Percentiles rank a stretch among this genome's conserved stretches.
These are phyloP conservation scores for Limnephilus auricula DNA, from an alignment of 2,888 invertebrate species.

Conservation along the genomic window DNA sequence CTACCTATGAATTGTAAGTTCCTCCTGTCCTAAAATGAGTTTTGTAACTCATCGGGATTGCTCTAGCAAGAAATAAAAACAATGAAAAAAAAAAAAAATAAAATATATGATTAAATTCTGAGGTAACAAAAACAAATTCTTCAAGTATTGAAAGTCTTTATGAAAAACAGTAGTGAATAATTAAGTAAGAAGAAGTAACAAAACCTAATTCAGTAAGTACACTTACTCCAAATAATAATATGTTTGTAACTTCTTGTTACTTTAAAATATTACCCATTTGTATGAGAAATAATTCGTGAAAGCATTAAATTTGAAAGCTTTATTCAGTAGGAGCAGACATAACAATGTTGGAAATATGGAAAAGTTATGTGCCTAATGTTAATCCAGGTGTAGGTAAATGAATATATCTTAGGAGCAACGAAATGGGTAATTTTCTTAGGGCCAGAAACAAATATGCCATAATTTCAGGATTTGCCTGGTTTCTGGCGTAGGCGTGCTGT, in stretches of 20 bases:
- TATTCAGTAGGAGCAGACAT: background rate
- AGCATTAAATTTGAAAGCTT: conserved; percentile 2
- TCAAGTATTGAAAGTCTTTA: no score
- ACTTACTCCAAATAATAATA: background rate
- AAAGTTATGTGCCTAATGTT: conserved; percentile 2
- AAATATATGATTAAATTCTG: no score
- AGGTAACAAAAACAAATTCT: no score
- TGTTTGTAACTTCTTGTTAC: background rate
- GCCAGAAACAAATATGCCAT: background rate
- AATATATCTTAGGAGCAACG: conserved; percentile 2
- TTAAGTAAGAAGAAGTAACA: background rate
- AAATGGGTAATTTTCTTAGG: background rate
- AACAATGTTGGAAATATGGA: background rate
- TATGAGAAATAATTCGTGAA: background rate
- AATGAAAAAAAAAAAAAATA: no score
- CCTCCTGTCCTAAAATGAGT: no score
- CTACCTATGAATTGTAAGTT: no score
- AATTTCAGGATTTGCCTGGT: background rate
- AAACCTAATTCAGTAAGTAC: background rate
- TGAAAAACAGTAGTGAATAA: background rate
- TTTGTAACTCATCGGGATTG: no score
- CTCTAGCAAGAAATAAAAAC: no score
- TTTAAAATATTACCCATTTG: conserved; percentile 2
- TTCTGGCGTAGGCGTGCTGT: background rate
- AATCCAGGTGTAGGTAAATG: background rate